Conservation (phyloP, 1,140 invertebrate species). For the Brachionus manjavacas region DNA sequence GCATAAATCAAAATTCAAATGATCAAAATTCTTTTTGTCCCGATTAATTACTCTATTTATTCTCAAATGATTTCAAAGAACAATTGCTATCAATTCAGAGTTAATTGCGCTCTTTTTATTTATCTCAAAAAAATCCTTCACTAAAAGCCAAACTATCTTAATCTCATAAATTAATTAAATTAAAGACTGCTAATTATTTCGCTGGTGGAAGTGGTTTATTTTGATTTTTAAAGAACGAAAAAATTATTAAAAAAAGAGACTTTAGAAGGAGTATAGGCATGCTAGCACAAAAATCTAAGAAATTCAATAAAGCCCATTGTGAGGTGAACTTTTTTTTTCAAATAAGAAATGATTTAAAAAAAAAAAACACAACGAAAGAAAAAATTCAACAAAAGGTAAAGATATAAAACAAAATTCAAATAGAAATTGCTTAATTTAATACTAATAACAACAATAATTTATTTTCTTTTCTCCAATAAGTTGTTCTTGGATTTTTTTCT, state of each 20-base stretch:
- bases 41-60: background rate
- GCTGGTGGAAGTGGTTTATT: background rate
- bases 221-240: background rate
- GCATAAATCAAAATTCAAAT: background rate
- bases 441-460: constrained; percentile 18
- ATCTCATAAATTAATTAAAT: background rate
- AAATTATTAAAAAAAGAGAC: background rate
- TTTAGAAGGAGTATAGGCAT: background rate
- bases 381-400: background rate
- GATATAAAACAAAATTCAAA: background rate
- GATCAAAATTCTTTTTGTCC: background rate
- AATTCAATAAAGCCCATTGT: background rate
- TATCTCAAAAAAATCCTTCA: background rate
- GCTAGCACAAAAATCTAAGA: background rate
- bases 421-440: constrained; percentile 19
- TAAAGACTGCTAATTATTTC: background rate
- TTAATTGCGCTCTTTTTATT: background rate
- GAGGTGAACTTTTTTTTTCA: background rate
- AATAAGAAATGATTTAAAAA: background rate
- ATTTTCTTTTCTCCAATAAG: background rate
- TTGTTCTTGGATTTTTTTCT: background rate
- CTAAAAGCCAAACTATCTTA: background rate
- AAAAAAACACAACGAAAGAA: background rate
- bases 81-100: background rate
- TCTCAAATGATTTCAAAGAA: background rate